These are phyloP conservation scores for Epinephelus awoara DNA, from an alignment of 2,797 vertebrate species.

Conservation along the genomic window DNA sequence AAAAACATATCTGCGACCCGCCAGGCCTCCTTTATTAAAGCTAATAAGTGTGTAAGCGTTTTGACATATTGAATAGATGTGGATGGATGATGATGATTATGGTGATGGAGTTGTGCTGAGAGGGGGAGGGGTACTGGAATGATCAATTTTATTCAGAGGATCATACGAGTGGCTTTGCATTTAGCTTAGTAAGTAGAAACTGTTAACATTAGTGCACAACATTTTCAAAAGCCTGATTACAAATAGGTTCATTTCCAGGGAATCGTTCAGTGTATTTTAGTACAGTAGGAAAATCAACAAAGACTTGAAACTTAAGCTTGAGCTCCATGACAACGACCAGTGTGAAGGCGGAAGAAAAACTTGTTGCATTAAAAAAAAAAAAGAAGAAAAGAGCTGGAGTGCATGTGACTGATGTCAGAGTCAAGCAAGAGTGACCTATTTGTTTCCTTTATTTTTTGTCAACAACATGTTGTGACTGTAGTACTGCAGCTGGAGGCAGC, in stretches of 20 bases:
- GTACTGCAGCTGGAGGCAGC: not conserved
- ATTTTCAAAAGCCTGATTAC: slow-evolving; percentile 2
- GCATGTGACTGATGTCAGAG: slow-evolving; percentile 6
- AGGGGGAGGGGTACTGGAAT: not conserved
- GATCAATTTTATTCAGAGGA: slow-evolving; percentile 9
- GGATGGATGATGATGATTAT: slow-evolving; percentile 35
- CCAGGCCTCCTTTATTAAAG: slow-evolving; percentile 34
- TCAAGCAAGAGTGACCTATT: slow-evolving; percentile 1
- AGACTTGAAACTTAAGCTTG: not conserved
- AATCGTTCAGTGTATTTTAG: slow-evolving; percentile 1
- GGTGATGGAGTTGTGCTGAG: not conserved
- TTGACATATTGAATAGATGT: slow-evolving; percentile 27
- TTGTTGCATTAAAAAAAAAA: not conserved
- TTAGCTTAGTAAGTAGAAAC: not conserved
- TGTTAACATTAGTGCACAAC: not conserved
- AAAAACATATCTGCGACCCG: slow-evolving; percentile 55
- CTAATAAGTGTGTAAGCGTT: slow-evolving; percentile 27
- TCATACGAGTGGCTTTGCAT: slow-evolving; percentile 3
- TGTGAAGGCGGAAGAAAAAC: not conserved
- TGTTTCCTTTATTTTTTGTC: not conserved
- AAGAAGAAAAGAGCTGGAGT: not conserved
- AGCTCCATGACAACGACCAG: not conserved
- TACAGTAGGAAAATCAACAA: not conserved
- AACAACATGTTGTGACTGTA: not conserved
- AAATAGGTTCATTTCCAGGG: not conserved